Base-by-base conservation (phyloP, 2,888 invertebrate species). In the Dicyrtoma fusca region DNA sequence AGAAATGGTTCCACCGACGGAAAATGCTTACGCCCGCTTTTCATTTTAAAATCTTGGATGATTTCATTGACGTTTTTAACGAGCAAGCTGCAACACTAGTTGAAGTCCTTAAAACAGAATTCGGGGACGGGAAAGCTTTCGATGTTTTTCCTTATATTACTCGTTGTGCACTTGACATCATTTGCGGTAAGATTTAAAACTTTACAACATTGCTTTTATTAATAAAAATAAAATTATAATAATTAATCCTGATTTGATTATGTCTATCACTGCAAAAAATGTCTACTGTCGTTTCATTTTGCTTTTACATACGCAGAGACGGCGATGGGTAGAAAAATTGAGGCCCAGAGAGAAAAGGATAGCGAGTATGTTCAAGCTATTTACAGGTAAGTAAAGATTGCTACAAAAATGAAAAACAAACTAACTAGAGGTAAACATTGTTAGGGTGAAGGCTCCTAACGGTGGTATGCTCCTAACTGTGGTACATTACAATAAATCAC, bases 1-100 rank as follows among this genome's bases (percentile, higher is more conserved):
- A 86, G 53, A 85, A 87, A 81, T 90, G 90, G 90, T 86, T 86
- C 78, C 79, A 82, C 0, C 86, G 89, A 71, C 84, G 90, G 4
- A 87, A 87, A 78, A 81, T 88, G 49, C 83, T 90, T 3, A 85
- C 88, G 17, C 88, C 89, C 0, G 86, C 89, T 17, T 90, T 90
- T 81, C 88, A 88, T 81, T 88, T 87, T 81, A 86, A 86, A 72
- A 86, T 88, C 73, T 82, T 90, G 44, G 87, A 89, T 72, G 86
- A 87, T 51, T 89, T 88, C 80, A 84, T 89, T 10, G 85, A 86
- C 4, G 85, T 89, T 6, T 89, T 90, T 81, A 86, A 86, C 23
- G 86, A 87, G 75, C 88, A 90, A 81, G 84, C 87, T 51, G 82
- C 84, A 13, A 85, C 85, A 57, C 81, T 91, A 74, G 81, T 84